Evolutionary conservation across 53 echinoderm and acorn worm genomes (phyloP).

Genomic region (Temnopleurus reevesii): DNA sequence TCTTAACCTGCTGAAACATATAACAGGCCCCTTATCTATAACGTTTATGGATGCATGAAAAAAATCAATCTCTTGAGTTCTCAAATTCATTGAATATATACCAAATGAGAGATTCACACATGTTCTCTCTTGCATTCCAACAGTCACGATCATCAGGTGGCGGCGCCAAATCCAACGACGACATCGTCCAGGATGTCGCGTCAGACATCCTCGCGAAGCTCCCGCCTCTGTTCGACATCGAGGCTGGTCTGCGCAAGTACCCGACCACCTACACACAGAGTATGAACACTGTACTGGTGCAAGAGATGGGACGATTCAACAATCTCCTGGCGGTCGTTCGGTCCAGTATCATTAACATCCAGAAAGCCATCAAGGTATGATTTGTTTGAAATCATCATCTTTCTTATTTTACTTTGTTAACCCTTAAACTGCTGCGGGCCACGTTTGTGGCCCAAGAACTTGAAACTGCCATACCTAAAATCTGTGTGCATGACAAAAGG

Average conservation of each 20-base stretch:
- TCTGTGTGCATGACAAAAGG: too few species aligned
- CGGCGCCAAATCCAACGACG: slow-evolving; percentile 94
- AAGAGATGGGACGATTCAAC: slow-evolving; percentile 98
- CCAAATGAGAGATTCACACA: too few species aligned
- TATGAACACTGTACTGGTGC: slow-evolving; percentile 99
- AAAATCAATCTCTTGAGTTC: too few species aligned
- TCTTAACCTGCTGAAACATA: too few species aligned
- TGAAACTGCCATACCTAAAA: too few species aligned
- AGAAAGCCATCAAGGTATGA: slow-evolving; percentile 98
- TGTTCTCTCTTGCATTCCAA: background rate
- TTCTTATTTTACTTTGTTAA: too few species aligned
- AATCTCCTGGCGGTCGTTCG: slow-evolving; percentile 81
- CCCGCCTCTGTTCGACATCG: slow-evolving; percentile 90
- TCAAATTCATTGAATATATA: too few species aligned
- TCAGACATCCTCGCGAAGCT: slow-evolving; percentile 93
- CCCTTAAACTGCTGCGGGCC: too few species aligned
- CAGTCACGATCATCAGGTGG: slow-evolving; percentile 92
- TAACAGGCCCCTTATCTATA: too few species aligned
- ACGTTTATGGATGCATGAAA: too few species aligned
- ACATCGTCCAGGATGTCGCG: slow-evolving; percentile 93
- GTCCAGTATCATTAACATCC: slow-evolving; percentile 93
- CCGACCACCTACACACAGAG: slow-evolving; percentile 99
- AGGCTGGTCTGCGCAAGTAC: slow-evolving; percentile 94
- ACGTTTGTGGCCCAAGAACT: too few species aligned
- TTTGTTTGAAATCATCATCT: too few species aligned